A percentile compares a stretch with the other conserved stretches of the same genome.
Evolutionary conservation across 2,888 invertebrate species (phyloP).

Genomic region (Baccha elongata): DNA sequence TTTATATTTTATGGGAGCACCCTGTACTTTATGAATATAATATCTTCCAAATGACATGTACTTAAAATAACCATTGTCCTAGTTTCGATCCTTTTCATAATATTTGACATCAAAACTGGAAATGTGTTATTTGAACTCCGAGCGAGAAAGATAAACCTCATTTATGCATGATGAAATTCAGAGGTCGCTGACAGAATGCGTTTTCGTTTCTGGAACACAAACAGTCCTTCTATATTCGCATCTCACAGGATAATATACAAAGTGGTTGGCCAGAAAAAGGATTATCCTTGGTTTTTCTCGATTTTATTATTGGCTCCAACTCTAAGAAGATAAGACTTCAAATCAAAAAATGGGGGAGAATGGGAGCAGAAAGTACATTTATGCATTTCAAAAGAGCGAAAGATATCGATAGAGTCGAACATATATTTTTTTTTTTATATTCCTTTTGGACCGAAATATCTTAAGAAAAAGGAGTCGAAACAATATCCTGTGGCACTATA

Average conservation of each 20-base stretch:
- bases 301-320: conserved; percentile 44
- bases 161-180: conserved; percentile 36
- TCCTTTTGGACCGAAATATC: conserved; percentile 48
- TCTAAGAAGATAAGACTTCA: conserved; percentile 44
- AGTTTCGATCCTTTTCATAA: conserved; percentile 42
- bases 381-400: conserved; percentile 14
- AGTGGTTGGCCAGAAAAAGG: conserved; percentile 38
- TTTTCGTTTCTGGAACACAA: conserved; percentile 19
- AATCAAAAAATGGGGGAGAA: conserved; percentile 33
- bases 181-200: conserved; percentile 39
- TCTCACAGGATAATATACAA: background rate
- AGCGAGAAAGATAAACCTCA: conserved; percentile 37
- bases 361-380: conserved; percentile 9
- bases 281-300: conserved; percentile 48
- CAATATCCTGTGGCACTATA: conserved; percentile 68
- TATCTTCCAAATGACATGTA: conserved; percentile 7
- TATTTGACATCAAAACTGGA: background rate
- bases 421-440: conserved; percentile 67
- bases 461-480: conserved; percentile 37
- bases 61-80: conserved; percentile 57
- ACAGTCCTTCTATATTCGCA: conserved; percentile 27
- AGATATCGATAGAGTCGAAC: conserved; percentile 41
- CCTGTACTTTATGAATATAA: background rate
- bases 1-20: conserved; percentile 2
- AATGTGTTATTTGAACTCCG: conserved; percentile 29